Conservation (phyloP, 2,797 vertebrate genomes). For the Tragopan temminckii region DNA sequence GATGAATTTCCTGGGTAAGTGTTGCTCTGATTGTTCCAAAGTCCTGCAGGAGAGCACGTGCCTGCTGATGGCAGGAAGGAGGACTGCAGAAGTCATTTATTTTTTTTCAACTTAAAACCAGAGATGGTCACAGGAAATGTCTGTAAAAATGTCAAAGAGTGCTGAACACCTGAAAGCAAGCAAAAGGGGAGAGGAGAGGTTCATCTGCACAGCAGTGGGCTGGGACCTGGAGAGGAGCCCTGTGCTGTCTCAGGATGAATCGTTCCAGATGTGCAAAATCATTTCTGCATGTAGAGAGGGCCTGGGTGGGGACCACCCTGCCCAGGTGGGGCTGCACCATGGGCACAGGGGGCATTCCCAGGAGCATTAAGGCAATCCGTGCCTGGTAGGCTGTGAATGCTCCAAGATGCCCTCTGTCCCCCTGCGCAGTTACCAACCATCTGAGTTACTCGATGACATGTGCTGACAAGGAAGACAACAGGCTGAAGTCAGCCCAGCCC, state of each 20-base stretch:
- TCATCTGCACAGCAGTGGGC: not conserved
- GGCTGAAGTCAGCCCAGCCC: not conserved
- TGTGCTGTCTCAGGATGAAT: not conserved
- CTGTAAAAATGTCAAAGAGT: not conserved
- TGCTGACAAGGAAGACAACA: not conserved
- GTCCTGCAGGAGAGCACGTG: not conserved
- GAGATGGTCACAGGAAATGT: not conserved
- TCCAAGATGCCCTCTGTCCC: not conserved
- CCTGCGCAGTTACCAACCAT: accelerated
- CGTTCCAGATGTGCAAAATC: not conserved
- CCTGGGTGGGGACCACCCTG: not conserved
- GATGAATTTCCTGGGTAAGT: not conserved
- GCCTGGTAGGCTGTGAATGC: not conserved
- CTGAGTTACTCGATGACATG: accelerated
- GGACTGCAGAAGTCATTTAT: accelerated
- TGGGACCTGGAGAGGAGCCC: not conserved
- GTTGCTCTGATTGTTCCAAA: not conserved
- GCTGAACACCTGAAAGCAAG: not conserved
- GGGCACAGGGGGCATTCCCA: too few relatives aligned
- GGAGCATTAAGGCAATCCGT: not conserved
- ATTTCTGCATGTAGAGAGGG: not conserved
- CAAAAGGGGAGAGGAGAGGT: not conserved
- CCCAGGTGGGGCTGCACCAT: not conserved
- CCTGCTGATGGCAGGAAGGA: not conserved
- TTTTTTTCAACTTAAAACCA: not conserved